Evolutionary conservation across 1,140 invertebrate species (phyloP), one percentile per base, ranked within the genome.

Genomic region (Calliphora vicina): DNA sequence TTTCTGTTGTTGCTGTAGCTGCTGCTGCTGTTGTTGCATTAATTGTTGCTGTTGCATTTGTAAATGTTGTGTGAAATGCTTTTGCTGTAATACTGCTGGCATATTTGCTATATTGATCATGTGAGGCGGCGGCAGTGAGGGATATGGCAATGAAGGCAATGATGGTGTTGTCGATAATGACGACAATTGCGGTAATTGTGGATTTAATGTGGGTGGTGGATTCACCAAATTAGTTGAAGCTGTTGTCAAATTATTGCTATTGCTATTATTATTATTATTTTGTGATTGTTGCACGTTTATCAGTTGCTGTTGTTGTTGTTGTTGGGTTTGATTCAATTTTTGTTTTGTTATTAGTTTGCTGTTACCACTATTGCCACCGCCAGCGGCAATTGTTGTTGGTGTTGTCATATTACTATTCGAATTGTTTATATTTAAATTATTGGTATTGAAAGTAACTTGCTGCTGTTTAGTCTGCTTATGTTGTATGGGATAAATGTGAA

Each of bases 401-500:
- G 82, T 17, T 72, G 86, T 8, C 80, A 84, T 1, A 57, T n/a
- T 57, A 57, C n/a, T 57, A n/a, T 57, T 57, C n/a, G 50, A 6
- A 57, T 57, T 57, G 50, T 17, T 57, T n/a, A 15, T 5, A 57
- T 57, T 57, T 57, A 57, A 15, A 15, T 57, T 57, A 15, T 57
- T 57, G 15, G 5, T 57, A 57, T 17, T 57, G 12, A n/a, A 57
- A 17, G 83, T 80, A 84, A 85, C 5, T 84, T 82, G 83, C 6
- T 85, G 86, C 72, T 85, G 78, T 81, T 27, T 74, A 25, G 84
- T 86, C 27, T 83, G 83, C 71, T 85, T 82, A 85, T 90, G 90
- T 27, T 90, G 89, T 87, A 89, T 90, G 20, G 89, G 89, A 85
- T 90, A 90, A 1, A 90, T 89, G 35, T 90, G 88, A 45, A 90